Evolutionary conservation across 2,888 invertebrate species (phyloP), one percentile per base, ranked within the genome.

Genomic region (Bombyx huttoni): DNA sequence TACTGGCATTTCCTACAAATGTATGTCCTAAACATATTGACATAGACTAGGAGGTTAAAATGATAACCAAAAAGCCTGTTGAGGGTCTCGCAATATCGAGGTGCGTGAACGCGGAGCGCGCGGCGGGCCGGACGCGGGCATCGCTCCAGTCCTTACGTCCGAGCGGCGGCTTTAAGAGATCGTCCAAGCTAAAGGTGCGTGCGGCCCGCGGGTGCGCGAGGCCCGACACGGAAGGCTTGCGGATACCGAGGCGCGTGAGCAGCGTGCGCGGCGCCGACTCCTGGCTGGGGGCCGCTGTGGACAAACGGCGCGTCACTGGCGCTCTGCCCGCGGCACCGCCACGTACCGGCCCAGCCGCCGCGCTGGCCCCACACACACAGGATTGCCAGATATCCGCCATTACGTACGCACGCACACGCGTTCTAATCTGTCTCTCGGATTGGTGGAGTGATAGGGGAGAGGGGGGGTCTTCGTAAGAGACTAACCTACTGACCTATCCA

Each of bases 101-200:
- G 24, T 24, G 24, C 24, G 24, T 24, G 56, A 54, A 52, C 74
- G 82, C 81, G 82, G 82, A 84, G 78, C 66, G 84, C 82, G 80
- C 77, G 71, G 70, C 54, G 57, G 60, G 62, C 61, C 89, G 54
- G 71, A 58, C 66, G 59, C 68, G 67, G 57, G 54, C 59, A 59
- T 67, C 74, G 76, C 83, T 82, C 83, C 85, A 75, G 77, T 85
- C 91, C 93, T 93, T 94, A 93, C 93, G 93, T 93, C 92, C 92
- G 84, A 92, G 92, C 89, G 92, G 92, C 88, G 93, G 92, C 90
- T 93, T 93, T 91, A 94, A 92, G 89, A 94, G 92, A 92, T 94
- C 94, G 91, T 94, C 94, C 91, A 94, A 92, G 91, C 94, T 94
- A 91, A 94, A 94, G 82, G 94, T 94, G 90, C 94, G 91, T 82